Percentiles rank a stretch among this genome's conserved stretches.
Evolutionary conservation across 2,797 vertebrate species (phyloP).

Genomic region (Aplochiton taeniatus): DNA sequence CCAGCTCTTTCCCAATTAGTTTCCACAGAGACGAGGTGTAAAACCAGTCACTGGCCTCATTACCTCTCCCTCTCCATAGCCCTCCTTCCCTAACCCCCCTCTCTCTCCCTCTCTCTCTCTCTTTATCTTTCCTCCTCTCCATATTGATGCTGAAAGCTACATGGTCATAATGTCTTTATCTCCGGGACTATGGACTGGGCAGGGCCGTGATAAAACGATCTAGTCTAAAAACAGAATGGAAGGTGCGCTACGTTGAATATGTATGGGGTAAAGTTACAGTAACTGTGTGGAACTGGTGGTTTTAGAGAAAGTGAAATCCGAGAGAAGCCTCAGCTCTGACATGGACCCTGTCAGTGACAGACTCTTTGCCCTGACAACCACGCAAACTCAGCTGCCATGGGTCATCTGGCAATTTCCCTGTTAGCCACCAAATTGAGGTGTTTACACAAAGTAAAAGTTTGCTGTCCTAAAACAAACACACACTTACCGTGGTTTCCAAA

Average conservation of each 20-base stretch:
- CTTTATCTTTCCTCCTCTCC: not conserved
- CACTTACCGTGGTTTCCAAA: no score
- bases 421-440: constrained; percentile 1
- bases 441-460: constrained; percentile 1
- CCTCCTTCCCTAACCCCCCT: constrained; percentile 24
- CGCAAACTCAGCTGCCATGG: constrained; percentile 22
- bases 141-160: constrained; percentile 45
- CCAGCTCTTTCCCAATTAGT: constrained; percentile 82
- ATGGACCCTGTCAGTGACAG: constrained; percentile 9
- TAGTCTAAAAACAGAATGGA: no score
- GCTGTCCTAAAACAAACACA: no score
- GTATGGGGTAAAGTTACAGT: not conserved
- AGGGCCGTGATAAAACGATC: constrained; percentile 25
- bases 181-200: constrained; percentile 36
- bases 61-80: constrained; percentile 69
- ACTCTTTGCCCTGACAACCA: constrained; percentile 9
- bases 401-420: constrained; percentile 15
- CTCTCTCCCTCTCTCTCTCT: not conserved
- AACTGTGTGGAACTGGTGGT: not conserved
- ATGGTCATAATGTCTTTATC: constrained; percentile 44
- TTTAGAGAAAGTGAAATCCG: not conserved
- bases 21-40: constrained; percentile 79
- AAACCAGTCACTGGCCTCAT: constrained; percentile 81
- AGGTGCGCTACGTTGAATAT: no score
- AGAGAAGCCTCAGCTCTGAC: not conserved